Conservation (phyloP, 2,888 invertebrate species). For the Leptarthrus brevirostris region DNA sequence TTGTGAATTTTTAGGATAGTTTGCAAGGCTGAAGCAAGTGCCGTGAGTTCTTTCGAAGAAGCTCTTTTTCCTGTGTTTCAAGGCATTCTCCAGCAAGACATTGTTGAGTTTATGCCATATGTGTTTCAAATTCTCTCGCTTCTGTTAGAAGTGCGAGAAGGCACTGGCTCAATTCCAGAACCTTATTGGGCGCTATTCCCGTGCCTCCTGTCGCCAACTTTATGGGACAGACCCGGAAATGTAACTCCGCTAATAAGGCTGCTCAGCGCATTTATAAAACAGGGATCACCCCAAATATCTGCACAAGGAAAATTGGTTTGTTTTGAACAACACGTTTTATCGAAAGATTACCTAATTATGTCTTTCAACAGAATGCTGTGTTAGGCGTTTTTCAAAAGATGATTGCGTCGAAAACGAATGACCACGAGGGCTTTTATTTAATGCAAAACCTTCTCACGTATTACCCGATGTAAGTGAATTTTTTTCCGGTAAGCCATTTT, state of each 20-base stretch:
- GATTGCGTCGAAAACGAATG: slow-evolving; percentile 93
- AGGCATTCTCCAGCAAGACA: slow-evolving; percentile 92
- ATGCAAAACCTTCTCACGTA: slow-evolving; percentile 87
- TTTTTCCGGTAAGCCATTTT: neutral
- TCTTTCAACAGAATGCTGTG: slow-evolving; percentile 74
- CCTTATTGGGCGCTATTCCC: slow-evolving; percentile 92
- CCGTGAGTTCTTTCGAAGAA: slow-evolving; percentile 89
- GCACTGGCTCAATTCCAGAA: slow-evolving; percentile 73
- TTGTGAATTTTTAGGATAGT: slow-evolving; percentile 86
- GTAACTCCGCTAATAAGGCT: slow-evolving; percentile 93
- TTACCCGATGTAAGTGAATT: slow-evolving; percentile 78
- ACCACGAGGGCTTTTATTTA: slow-evolving; percentile 95
- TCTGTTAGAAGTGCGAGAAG: slow-evolving; percentile 80
- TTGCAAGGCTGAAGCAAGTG: slow-evolving; percentile 81
- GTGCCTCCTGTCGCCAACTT: slow-evolving; percentile 85
- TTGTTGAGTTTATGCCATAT: slow-evolving; percentile 95
- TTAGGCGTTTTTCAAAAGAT: slow-evolving; percentile 97
- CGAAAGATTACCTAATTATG: neutral
- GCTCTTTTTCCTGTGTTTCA: slow-evolving; percentile 96
- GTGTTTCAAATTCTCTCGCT: slow-evolving; percentile 97
- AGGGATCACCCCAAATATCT: slow-evolving; percentile 77
- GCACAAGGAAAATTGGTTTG: slow-evolving; percentile 78
- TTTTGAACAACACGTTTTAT: slow-evolving; percentile 51
- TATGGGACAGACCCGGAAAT: slow-evolving; percentile 96
- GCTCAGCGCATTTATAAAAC: slow-evolving; percentile 85